A percentile compares a stretch with the other conserved stretches of the same genome.
These are phyloP conservation scores for Lagorchestes hirsutus DNA, from an alignment of 2,797 vertebrate species.

Conservation along the genomic window DNA sequence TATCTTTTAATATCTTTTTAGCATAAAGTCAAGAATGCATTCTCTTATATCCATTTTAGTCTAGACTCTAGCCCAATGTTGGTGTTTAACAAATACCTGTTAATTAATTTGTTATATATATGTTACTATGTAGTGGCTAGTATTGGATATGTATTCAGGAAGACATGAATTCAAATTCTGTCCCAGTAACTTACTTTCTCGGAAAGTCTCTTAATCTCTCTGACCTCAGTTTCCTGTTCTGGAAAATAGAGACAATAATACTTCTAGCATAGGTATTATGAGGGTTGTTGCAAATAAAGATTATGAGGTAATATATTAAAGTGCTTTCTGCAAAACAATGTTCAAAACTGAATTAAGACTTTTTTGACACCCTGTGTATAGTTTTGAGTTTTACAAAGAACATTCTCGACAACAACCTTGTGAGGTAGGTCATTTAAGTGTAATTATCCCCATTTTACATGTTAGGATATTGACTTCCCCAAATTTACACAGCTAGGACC, in stretches of 20 bases:
- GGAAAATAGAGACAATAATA: not conserved
- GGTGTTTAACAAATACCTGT: not conserved
- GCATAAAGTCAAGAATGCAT: not conserved
- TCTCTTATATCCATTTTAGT: not conserved
- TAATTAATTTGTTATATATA: not conserved
- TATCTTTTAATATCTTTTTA: not conserved
- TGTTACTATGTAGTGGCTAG: not conserved
- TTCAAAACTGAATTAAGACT: not conserved
- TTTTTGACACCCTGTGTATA: not conserved
- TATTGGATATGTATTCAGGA: not conserved
- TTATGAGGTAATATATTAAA: not conserved
- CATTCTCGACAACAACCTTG: not conserved
- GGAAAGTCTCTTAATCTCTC: not conserved
- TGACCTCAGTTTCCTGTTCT: not conserved
- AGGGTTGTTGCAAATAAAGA: not conserved
- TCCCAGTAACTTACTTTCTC: not conserved
- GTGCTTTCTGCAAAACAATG: not conserved
- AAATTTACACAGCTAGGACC: not conserved
- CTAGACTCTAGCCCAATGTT: not conserved
- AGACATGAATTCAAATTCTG: not conserved
- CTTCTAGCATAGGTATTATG: not conserved
- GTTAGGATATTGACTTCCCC: not conserved
- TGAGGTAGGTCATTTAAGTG: not conserved
- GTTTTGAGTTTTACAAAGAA: not conserved
- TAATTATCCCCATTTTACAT: not conserved